Evolutionary conservation across 2,113 vertebrate species (phyloP).

Genomic region (Tachysurus fulvidraco): DNA sequence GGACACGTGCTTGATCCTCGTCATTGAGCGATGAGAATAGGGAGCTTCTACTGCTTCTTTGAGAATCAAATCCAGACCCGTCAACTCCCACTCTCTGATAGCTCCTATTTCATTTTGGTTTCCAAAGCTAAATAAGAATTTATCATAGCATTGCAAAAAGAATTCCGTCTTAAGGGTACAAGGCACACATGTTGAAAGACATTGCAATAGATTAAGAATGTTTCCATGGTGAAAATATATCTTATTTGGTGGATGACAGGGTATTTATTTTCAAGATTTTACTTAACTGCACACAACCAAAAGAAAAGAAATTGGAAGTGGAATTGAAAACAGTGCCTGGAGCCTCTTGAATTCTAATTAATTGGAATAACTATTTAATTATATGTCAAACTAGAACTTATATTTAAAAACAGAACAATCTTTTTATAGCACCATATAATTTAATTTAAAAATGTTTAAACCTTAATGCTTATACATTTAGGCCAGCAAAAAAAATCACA

Average conservation of each 20-base stretch:
- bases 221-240: not conserved
- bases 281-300: not conserved
- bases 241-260: not conserved
- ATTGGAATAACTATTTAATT: not conserved
- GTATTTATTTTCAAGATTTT: not conserved
- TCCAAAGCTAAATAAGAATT: conserved; percentile 13
- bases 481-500: not conserved
- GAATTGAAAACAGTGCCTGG: not conserved
- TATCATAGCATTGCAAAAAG: conserved; percentile 23
- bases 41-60: conserved; percentile 26
- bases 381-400: not conserved
- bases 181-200: conserved; percentile 19
- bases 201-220: not conserved
- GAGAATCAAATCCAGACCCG: not conserved
- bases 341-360: not conserved
- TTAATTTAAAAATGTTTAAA: not conserved
- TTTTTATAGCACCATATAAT: not conserved
- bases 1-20: conserved; percentile 53
- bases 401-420: not conserved
- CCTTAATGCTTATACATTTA: not conserved
- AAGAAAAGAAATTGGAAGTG: not conserved
- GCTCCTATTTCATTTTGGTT: conserved; percentile 24
- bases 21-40: conserved; percentile 48
- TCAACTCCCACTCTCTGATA: conserved; percentile 29
- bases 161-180: not conserved